Evolutionary conservation across 2,797 vertebrate species (phyloP).

Genomic region (Pempheris klunzingeri): DNA sequence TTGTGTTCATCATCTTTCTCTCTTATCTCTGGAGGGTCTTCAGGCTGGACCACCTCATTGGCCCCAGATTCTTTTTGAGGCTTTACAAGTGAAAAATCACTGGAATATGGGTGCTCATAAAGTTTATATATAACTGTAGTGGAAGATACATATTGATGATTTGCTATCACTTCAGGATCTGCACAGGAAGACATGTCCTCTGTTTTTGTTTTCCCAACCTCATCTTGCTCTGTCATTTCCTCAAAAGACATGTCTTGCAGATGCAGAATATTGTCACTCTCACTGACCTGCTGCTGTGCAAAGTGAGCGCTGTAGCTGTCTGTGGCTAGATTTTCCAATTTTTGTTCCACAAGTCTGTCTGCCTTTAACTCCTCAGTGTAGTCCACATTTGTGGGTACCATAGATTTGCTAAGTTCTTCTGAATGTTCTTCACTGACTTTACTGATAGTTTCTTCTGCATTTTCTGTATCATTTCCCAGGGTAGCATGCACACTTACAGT

Average conservation of each 20-base stretch:
- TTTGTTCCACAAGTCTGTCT: constrained; percentile 73
- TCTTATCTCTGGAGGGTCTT: constrained; percentile 44
- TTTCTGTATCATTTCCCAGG: constrained; percentile 10
- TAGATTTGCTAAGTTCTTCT: constrained; percentile 43
- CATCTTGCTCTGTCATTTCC: constrained; percentile 29
- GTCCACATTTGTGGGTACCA: not conserved
- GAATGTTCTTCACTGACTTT: constrained; percentile 30
- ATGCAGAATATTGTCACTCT: constrained; percentile 1
- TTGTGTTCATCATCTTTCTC: constrained; percentile 60
- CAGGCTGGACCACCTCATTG: constrained; percentile 23
- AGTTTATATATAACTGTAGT: constrained; percentile 15
- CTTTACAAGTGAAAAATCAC: constrained; percentile 3
- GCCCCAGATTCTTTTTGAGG: constrained; percentile 3
- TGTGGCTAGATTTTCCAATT: constrained; percentile 69
- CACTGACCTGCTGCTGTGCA: constrained; percentile 32
- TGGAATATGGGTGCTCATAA: constrained; percentile 20
- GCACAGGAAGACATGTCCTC: not conserved
- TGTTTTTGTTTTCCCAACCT: not conserved
- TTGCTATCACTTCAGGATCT: constrained; percentile 15
- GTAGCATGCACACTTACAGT: not conserved
- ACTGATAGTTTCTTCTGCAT: constrained; percentile 10
- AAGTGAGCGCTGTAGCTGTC: constrained; percentile 65
- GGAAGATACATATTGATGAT: constrained; percentile 12
- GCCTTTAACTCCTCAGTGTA: constrained; percentile 67
- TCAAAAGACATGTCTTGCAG: not conserved